Percentiles rank a stretch among this genome's conserved stretches.
These are phyloP conservation scores for Aphaenogaster rudis DNA, from an alignment of 1,140 invertebrate species.

Conservation along the genomic window DNA sequence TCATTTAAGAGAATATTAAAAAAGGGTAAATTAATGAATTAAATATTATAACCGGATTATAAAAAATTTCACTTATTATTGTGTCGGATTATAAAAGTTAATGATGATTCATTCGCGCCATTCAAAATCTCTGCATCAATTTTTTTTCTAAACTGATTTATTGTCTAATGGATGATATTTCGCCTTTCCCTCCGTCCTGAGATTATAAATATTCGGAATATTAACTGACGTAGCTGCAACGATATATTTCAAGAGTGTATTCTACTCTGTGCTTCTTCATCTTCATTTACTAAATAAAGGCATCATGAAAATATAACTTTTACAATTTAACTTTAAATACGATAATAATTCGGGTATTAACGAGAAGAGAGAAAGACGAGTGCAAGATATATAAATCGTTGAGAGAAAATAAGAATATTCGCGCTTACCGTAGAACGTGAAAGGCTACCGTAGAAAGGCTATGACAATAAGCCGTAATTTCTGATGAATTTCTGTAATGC, in stretches of 20 bases:
- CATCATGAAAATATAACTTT: slow-evolving; percentile 51
- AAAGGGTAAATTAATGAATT: not conserved
- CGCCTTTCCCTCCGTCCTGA: not conserved
- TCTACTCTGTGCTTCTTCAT: slow-evolving; percentile 31
- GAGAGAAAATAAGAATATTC: slow-evolving; percentile 42
- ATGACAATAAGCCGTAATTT: slow-evolving; percentile 29
- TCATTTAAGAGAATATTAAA: not conserved
- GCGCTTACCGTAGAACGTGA: slow-evolving; percentile 22
- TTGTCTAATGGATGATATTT: slow-evolving; percentile 31
- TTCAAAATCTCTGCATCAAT: not conserved
- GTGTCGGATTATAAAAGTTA: not conserved
- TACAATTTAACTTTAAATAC: slow-evolving; percentile 55
- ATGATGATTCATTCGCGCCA: not conserved
- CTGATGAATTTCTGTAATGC: slow-evolving; percentile 45
- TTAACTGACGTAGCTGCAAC: slow-evolving; percentile 24
- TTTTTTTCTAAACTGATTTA: not conserved
- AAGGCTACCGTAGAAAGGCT: slow-evolving; percentile 17
- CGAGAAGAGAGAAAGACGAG: not conserved
- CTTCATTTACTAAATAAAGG: slow-evolving; percentile 38
- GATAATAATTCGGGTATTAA: slow-evolving; percentile 43
- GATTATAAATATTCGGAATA: slow-evolving; percentile 12
- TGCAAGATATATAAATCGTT: slow-evolving; percentile 7
- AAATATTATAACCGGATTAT: not conserved
- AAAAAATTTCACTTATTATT: no score
- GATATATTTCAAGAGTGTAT: slow-evolving; percentile 9